Base-by-base conservation (phyloP, 1,140 invertebrate genomes). In the Pararge aegeria region DNA sequence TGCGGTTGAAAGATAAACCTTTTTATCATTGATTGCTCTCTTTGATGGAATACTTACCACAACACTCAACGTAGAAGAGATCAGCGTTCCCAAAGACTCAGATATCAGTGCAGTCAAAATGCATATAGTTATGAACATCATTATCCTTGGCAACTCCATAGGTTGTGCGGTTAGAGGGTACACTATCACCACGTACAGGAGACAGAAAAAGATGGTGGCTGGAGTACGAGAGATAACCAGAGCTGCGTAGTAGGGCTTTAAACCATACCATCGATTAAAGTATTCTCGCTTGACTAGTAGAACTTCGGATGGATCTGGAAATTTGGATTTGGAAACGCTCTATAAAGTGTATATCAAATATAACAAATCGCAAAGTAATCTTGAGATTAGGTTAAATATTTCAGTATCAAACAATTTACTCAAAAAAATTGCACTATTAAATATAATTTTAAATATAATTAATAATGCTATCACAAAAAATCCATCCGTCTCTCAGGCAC, bases 211-310 rank as follows among this genome's bases (percentile, higher is more conserved):
- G 24, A 97, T 85, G 90, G 97, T 93, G 0, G 88, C 74, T 4
- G 95, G 95, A 20, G 95, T 90, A 19, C 92, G 92, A 0, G 96
- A 93, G 50, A 96, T 79, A 0, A 96, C 95, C 69, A 96, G 92
- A 0, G 97, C 97, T 7, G 95, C 92, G 81, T 97, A 98, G 79
- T 98, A 98, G 0, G 97, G 94, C 75, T 95, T 95, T 12, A 98
- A 81, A 19, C 94, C 94, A 83, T 98, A 99, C 97, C 97, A 99
- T 67, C 95, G 93, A 83, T 99, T 99, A 70, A 98, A 95, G 75
- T 98, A 95, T 89, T 99, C 98, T 54, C 97, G 90, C 67, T 96
- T 96, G 62, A 98, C 90, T 3, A 97, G 91, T 49, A 94, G 93
- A 50, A 98, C 95, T 90, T 98, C 97, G 18, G 93, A 92, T 0